A percentile compares a stretch with the other conserved stretches of the same genome.
Evolutionary conservation across 2,797 vertebrate species (phyloP).

Genomic region (Diplodus puntazzo): DNA sequence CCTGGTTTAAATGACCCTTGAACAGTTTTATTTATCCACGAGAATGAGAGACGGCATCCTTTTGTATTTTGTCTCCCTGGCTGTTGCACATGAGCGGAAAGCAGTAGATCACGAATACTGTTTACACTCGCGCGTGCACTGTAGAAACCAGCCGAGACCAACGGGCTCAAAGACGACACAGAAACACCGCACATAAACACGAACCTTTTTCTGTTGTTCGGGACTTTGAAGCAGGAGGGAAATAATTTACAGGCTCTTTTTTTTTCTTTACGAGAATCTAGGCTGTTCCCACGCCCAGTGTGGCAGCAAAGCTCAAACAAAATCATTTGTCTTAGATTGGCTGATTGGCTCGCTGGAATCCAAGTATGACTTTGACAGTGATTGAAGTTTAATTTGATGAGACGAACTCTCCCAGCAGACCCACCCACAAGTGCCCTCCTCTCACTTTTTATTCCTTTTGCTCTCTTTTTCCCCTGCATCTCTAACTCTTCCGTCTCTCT

Average conservation of each 20-base stretch:
- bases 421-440: conserved; percentile 41
- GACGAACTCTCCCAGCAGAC: conserved; percentile 67
- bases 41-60: conserved; percentile 67
- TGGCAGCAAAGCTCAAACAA: conserved; percentile 78
- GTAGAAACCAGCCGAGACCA: conserved; percentile 60
- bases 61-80: conserved; percentile 46
- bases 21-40: conserved; percentile 71
- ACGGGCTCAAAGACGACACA: conserved; percentile 62
- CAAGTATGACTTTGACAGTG: conserved; percentile 68
- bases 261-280: conserved; percentile 67
- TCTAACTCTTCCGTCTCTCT: conserved; percentile 33
- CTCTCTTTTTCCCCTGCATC: conserved; percentile 29
- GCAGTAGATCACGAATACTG: conserved; percentile 49
- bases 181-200: conserved; percentile 76
- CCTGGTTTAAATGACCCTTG: conserved; percentile 70
- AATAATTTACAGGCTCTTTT: conserved; percentile 79
- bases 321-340: conserved; percentile 84
- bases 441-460: conserved; percentile 51
- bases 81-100: conserved; percentile 45
- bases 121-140: conserved; percentile 59
- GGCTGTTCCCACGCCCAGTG: conserved; percentile 84
- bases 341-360: conserved; percentile 82
- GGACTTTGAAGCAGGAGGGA: conserved; percentile 79
- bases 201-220: conserved; percentile 71
- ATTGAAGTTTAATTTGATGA: conserved; percentile 78